Percentiles rank a stretch among this genome's conserved stretches.
phyloP scores from a whole-genome alignment of 1,140 invertebrate species.

The Leptinotarsa lineolata region DNA sequence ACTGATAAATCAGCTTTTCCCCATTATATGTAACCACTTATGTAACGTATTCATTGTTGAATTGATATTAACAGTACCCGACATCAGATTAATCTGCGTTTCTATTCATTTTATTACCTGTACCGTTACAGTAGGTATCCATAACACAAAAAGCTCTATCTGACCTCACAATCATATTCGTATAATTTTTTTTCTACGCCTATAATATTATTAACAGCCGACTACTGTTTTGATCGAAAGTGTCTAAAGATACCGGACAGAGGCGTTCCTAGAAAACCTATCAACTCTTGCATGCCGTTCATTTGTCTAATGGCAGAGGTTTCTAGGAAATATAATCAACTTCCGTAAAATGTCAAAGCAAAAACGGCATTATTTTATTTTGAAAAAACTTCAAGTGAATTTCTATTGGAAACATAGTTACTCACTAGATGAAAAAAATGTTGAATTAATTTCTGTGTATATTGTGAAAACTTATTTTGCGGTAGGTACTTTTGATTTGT shows the following conservation, averaged over 20 bases:
- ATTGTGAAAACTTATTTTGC: too few species aligned
- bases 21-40: constrained; percentile 8
- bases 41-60: neutral
- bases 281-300: too few species aligned
- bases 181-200: neutral
- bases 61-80: constrained; percentile 16
- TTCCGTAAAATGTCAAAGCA: too few species aligned
- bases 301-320: too few species aligned
- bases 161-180: constrained; percentile 12
- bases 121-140: constrained; percentile 21
- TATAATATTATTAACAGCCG: neutral
- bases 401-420: too few species aligned
- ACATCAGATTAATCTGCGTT: constrained; percentile 13
- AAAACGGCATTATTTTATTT: too few species aligned
- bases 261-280: neutral
- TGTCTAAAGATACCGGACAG: neutral
- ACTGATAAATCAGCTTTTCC: constrained; percentile 2
- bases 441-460: too few species aligned
- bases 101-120: constrained; percentile 15
- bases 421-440: too few species aligned
- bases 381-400: too few species aligned
- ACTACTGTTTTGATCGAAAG: constrained; percentile 13
- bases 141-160: constrained; percentile 17
- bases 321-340: too few species aligned
- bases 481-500: too few species aligned